These are phyloP conservation scores for Diachasma alloeum DNA, from an alignment of 1,140 invertebrate species.

Conservation along the genomic window DNA sequence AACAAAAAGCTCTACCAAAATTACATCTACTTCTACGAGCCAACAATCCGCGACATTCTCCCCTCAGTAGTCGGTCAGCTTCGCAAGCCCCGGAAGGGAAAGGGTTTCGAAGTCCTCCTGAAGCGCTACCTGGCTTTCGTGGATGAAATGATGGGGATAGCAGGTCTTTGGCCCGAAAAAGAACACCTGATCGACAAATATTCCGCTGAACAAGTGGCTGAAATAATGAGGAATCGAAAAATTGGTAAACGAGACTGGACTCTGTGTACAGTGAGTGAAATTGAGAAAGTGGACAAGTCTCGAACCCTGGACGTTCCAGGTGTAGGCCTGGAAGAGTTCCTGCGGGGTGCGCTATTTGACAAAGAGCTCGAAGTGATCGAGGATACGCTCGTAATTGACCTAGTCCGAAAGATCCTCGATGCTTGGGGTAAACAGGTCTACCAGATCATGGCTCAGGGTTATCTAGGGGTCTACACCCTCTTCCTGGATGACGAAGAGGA, in stretches of 20 bases:
- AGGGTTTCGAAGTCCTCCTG: constrained; percentile 66
- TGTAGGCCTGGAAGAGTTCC: neutral
- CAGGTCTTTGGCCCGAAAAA: constrained; percentile 68
- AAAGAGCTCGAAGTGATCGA: neutral
- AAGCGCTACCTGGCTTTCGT: constrained; percentile 70
- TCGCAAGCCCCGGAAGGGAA: constrained; percentile 59
- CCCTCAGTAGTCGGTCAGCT: constrained; percentile 42
- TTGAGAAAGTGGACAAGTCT: neutral
- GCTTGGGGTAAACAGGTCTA: constrained; percentile 10
- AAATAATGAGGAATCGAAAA: constrained; percentile 29
- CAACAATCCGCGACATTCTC: constrained; percentile 70
- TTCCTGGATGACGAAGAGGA: neutral
- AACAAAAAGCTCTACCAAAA: constrained; percentile 74
- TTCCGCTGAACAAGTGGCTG: constrained; percentile 34
- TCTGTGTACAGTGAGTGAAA: constrained; percentile 1
- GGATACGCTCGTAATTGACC: neutral
- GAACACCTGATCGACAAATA: constrained; percentile 70
- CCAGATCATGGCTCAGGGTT: constrained; percentile 15
- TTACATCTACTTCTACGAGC: constrained; percentile 69
- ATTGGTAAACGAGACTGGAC: neutral
- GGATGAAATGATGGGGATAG: constrained; percentile 71
- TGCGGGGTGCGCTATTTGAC: neutral
- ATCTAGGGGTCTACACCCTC: neutral
- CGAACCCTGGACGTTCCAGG: constrained; percentile 5
- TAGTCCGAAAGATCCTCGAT: neutral